Evolutionary conservation across 2,113 vertebrate genomes (phyloP), one percentile per base, ranked within the genome.

Genomic region (Coryphaenoides rupestris): DNA sequence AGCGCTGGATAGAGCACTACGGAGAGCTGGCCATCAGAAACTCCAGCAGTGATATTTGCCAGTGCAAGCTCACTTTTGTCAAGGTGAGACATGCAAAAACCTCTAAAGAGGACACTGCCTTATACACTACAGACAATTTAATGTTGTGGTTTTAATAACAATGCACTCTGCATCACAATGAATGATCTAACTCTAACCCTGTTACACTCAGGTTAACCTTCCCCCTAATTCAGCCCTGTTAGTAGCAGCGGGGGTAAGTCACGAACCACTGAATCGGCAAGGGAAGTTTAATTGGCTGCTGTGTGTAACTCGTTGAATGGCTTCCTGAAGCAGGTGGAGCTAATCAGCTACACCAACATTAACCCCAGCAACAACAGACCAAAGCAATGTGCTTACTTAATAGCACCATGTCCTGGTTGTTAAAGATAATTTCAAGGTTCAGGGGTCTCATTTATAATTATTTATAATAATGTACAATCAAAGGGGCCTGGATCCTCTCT

Each of bases 1-100:
- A 98, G 84, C 92, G 95, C 67, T 98, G 97, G 96, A 96, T 99
- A 1, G 97, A 99, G 79, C 97, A 99, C 88, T 99, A 99, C 0
- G 97, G 97, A 16, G 97, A 99, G 85, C 96, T 99, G 67, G 84
- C 91, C 73, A 95, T 99, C 81, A 95, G 87, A 83, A 99, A 98
- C 75, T 86, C 90, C 66, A 93, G 73, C 7, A 92, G 92, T 4
- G 89, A 94, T 23, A 83, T 85, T 28, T 97, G 94, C 84, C 86
- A 94, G 68, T 99, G 97, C 89, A 98, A 96, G 88, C 89, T 99
- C 81, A 96, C 91, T 56, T 99, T 99, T 73, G 79, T 98, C 69
- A 99, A 98, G 95, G 97, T 99, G 82, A 77, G 75, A 6, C 21
- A n/a, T 57, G 47, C 0, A 13, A 21, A 9, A 21, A 53, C 22